Evolutionary conservation across 2,797 vertebrate species (phyloP), one percentile per base, ranked within the genome.

Genomic region (Sternotherus odoratus): DNA sequence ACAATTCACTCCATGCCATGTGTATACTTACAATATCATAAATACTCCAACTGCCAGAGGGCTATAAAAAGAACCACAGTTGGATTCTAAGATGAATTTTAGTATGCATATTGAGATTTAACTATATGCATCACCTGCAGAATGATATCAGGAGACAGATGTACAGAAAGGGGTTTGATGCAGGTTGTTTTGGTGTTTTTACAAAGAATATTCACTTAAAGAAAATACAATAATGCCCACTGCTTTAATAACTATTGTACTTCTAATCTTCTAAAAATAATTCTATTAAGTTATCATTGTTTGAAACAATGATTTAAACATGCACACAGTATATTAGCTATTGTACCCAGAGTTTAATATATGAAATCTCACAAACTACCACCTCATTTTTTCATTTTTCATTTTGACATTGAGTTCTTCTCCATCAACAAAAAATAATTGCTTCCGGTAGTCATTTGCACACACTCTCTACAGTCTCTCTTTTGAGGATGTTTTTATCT

Each of bases 1-100:
- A 82, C 86, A 96, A 83, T 83, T 86, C 88, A 2, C 75, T 89
- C 57, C 51, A 93, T n/a, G 66, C 10, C 81, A 51, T 82, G 43
- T 3, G 15, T 88, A 83, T 46, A 79, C 66, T 96, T 82, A 79
- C 69, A 46, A 79, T 5, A 13, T 72, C 7, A 83, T 13, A 94
- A 79, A 57, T 15, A 93, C 17, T 72, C 63, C 79, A 90, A 92
- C 74, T 81, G 50, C 48, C 69, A 83, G 81, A 21, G 51, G 36
- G 6, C 0, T 8, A 4, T 11, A 49, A 90, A 94, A 54, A 89
- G 87, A 92, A 79, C 43, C 81, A 85, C 51, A 77, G 51, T 75
- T 11, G 12, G 88, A 3, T 87, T 85, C 77, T 33, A 60, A 77
- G 15, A 63, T 92, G 39, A 28, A 53, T 86, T 86, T 90, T 36